phyloP scores from a whole-genome alignment of 2,888 invertebrate species.

The Phragmatobia fuliginosa region DNA sequence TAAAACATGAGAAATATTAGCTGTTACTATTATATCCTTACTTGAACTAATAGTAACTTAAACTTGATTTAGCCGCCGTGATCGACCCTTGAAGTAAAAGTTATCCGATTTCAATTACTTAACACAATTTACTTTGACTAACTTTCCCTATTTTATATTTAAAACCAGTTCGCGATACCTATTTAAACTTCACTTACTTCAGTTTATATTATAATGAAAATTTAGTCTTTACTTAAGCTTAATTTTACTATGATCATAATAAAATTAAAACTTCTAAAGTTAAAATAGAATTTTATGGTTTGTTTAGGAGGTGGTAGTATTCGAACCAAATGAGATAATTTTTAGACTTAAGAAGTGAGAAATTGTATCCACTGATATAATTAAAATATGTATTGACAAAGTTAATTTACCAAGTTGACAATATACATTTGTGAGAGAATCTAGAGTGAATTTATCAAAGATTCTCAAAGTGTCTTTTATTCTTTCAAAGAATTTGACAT shows the following conservation, averaged over 20 bases:
- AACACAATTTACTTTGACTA: not conserved
- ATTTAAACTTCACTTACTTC: not conserved
- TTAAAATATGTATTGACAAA: not conserved
- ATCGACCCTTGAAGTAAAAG: conserved; percentile 3
- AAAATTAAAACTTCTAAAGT: not conserved
- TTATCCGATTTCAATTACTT: conserved; percentile 1
- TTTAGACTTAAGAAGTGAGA: too few species aligned
- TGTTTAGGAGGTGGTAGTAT: not conserved
- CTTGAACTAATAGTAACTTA: not conserved
- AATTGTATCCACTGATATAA: not conserved
- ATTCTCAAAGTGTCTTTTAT: not conserved
- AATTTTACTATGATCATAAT: not conserved
- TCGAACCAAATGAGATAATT: too few species aligned
- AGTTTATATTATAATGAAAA: not conserved
- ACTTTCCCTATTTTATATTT: not conserved
- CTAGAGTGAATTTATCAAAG: too few species aligned
- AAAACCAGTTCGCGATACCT: not conserved
- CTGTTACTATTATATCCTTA: not conserved
- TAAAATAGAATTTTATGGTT: not conserved
- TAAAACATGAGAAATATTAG: not conserved
- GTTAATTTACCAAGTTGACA: too few species aligned
- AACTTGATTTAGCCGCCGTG: not conserved
- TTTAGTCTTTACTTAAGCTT: not conserved
- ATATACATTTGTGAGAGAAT: too few species aligned
- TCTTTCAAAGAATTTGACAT: not conserved